Conservation (phyloP, 2,113 vertebrate genomes). For the Perccottus glenii region DNA sequence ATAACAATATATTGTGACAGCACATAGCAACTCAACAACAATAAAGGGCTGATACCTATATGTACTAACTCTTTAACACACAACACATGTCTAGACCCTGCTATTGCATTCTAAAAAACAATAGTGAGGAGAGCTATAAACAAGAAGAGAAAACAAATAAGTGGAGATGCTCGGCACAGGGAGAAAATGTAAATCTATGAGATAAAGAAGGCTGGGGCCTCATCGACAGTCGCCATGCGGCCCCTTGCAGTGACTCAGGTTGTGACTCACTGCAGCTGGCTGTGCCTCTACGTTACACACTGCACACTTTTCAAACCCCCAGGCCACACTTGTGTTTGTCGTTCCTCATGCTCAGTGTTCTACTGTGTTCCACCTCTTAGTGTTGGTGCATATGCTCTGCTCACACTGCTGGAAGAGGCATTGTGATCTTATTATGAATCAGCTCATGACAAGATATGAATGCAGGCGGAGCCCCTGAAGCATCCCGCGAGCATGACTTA, state of each 20-base stretch:
- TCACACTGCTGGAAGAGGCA: conserved; percentile 21
- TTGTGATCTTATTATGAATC: conserved; percentile 60
- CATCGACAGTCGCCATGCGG: conserved; percentile 53
- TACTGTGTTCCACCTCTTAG: conserved; percentile 53
- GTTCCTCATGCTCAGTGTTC: conserved; percentile 28
- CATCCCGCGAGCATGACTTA: conserved; percentile 45
- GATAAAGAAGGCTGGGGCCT: conserved; percentile 51
- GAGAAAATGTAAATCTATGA: conserved; percentile 22
- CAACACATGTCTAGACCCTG: not conserved
- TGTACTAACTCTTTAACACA: not conserved
- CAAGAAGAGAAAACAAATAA: conserved; percentile 18
- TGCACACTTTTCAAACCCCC: conserved; percentile 29
- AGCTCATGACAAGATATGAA: conserved; percentile 48
- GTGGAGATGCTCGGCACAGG: conserved; percentile 1
- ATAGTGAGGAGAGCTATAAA: not conserved
- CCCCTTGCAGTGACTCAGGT: conserved; percentile 61
- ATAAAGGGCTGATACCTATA: not conserved
- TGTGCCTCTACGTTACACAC: conserved; percentile 39
- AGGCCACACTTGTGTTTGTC: conserved; percentile 34
- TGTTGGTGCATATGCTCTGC: conserved; percentile 23
- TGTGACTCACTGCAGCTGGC: conserved; percentile 71
- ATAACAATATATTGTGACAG: not conserved
- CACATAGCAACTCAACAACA: not conserved
- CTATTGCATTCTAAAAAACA: conserved; percentile 14
- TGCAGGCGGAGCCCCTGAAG: conserved; percentile 42